Base-by-base conservation (phyloP, 2,113 vertebrate genomes). In the Alectura lathami region DNA sequence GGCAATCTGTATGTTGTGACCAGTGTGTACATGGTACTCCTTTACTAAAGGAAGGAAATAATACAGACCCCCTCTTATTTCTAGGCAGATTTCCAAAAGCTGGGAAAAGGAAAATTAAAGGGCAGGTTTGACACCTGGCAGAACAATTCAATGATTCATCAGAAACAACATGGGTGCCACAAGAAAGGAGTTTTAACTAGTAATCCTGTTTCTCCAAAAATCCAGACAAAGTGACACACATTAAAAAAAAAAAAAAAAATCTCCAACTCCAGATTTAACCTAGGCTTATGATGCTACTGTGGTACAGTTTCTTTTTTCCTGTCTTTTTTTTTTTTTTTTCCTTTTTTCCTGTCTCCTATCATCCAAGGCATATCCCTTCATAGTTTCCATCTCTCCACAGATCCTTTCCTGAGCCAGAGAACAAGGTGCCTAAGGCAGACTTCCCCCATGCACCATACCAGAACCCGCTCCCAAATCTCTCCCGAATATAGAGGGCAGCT, bases 141-240 rank as follows among this genome's bases (percentile, higher is more conserved):
- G 80, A 95, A 87, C 70, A 91, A 73, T 84, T 67, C 88, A 79
- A 4, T 54, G 69, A 84, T 93, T 92, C 89, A 87, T 70, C 70
- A 79, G 69, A 67, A 86, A 51, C 0, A 0, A 21, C 45, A 66
- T 54, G 78, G 53, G 77, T 91, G 57, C 43, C 63, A 64, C 57
- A 79, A 78, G 51, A 83, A 94, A 57, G n/a, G 14, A 60, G 29
- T 43, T 84, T 72, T 81, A 62, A 87, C 34, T 40, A 72, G 5
- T n/a, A 68, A 60, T 13, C 11, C 23, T 22, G 6, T 26, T 82
- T 34, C 22, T 12, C 40, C 43, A 91, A 93, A 96, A 79, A 17
- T 12, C 51, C 57, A 82, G 43, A 17, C 40, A 26, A 34, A 40
- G 23, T 18, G 34, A 76, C 34, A 4, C 3, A 2, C 6, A 21